phyloP scores from a whole-genome alignment of 2,113 vertebrate species.

The Hypomesus transpacificus region DNA sequence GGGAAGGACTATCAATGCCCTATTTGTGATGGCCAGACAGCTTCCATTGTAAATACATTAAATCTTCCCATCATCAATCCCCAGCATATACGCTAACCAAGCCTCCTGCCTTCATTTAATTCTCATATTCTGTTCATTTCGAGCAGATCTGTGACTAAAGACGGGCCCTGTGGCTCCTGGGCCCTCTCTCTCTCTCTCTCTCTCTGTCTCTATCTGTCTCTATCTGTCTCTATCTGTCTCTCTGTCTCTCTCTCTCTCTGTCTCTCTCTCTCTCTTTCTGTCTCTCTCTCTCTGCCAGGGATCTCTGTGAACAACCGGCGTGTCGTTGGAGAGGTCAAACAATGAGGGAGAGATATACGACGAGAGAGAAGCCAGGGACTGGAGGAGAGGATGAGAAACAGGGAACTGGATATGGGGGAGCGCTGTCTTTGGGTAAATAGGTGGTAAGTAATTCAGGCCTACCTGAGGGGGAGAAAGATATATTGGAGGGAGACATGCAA shows the following conservation, averaged over 20 bases:
- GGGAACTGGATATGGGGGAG: constrained; percentile 19
- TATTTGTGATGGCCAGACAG: neutral
- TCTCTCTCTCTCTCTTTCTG: neutral
- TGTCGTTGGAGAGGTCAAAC: constrained; percentile 25
- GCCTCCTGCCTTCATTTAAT: neutral
- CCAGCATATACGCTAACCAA: neutral
- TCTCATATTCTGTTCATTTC: no score
- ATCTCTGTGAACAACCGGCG: neutral
- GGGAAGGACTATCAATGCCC: constrained; percentile 36
- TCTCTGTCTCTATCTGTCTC: neutral
- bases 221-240: no score
- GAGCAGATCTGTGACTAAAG: neutral
- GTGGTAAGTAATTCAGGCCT: constrained; percentile 17
- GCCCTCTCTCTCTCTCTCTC: neutral
- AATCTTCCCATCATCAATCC: constrained; percentile 14
- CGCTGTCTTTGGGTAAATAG: constrained; percentile 15
- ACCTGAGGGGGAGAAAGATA: neutral
- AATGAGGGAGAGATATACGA: constrained; percentile 27
- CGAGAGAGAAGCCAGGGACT: constrained; percentile 27
- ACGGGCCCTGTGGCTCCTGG: neutral
- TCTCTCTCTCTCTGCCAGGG: neutral
- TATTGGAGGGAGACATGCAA: constrained; percentile 25
- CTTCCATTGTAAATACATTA: constrained; percentile 24
- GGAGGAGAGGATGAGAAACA: neutral
- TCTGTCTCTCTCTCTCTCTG: no score